phyloP scores from a whole-genome alignment of 2,888 invertebrate species.

The Physocephala rufipes region DNA sequence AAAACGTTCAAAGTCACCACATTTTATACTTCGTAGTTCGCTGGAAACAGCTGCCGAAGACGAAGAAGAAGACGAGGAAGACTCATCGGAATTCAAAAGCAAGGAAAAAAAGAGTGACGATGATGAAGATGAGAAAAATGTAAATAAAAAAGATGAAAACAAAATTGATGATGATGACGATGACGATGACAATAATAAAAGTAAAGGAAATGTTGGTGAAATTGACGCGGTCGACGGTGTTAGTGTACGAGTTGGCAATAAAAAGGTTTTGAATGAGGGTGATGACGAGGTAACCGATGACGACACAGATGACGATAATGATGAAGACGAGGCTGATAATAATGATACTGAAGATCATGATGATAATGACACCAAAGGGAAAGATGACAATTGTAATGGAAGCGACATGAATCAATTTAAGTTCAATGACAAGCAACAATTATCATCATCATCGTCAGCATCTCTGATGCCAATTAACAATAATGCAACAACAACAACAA shows the following conservation, averaged over 20 bases:
- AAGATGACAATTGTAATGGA: neutral
- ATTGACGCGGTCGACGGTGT: slow-evolving; percentile 1
- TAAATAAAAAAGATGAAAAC: neutral
- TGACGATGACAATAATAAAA: neutral
- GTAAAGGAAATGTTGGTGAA: neutral
- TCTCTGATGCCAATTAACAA: too few species aligned
- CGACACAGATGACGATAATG: neutral
- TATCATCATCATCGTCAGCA: neutral
- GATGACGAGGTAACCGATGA: neutral
- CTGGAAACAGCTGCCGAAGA: slow-evolving; percentile 46
- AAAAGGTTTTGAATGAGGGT: neutral
- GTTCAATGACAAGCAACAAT: neutral
- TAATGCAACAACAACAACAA: neutral
- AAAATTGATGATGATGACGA: neutral
- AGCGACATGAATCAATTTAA: neutral
- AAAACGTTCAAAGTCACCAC: slow-evolving; percentile 52
- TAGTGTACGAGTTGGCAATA: neutral
- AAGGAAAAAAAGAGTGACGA: neutral
- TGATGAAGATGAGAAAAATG: neutral
- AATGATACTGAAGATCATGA: slow-evolving; percentile 36
- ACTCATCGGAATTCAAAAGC: slow-evolving; percentile 9
- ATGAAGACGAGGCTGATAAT: slow-evolving; percentile 37
- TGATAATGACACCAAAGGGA: slow-evolving; percentile 30
- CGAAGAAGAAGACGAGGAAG: slow-evolving; percentile 44
- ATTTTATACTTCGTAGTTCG: slow-evolving; percentile 41